These are phyloP conservation scores for Apeltes quadracus DNA, from an alignment of 2,113 vertebrate genomes.

Conservation along the genomic window DNA sequence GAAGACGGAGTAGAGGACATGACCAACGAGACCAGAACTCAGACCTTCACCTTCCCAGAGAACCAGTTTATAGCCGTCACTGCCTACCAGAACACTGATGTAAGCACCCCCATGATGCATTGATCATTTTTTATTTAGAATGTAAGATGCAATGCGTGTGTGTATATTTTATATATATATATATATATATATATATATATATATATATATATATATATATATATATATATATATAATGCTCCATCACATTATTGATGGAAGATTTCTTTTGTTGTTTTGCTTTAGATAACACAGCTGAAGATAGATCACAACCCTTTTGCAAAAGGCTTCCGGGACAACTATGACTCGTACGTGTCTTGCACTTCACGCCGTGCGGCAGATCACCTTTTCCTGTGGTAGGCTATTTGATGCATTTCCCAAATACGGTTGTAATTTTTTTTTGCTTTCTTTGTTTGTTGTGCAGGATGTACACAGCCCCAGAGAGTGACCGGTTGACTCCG, in stretches of 20 bases:
- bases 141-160: not conserved
- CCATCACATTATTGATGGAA: not conserved
- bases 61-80: conserved; percentile 98
- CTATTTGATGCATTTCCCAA: not conserved
- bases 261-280: not conserved
- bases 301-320: conserved; percentile 99
- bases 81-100: conserved; percentile 98
- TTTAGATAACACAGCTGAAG: conserved; percentile 97
- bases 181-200: not conserved
- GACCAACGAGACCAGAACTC: conserved; percentile 92
- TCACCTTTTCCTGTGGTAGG: not conserved
- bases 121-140: not conserved
- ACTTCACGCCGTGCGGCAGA: not conserved
- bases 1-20: conserved; percentile 97
- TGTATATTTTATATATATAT: not conserved
- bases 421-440: not conserved
- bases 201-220: too few relatives aligned
- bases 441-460: conserved; percentile 53
- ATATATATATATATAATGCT: too few relatives aligned
- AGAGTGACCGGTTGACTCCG: conserved; percentile 98
- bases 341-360: conserved; percentile 92
- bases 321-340: conserved; percentile 99
- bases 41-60: conserved; percentile 96
- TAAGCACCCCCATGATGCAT: conserved; percentile 71
- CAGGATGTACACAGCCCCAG: conserved; percentile 99